A percentile compares a stretch with the other conserved stretches of the same genome.
These are phyloP conservation scores for Hydraecia micacea DNA, from an alignment of 2,888 invertebrate genomes.

Conservation along the genomic window DNA sequence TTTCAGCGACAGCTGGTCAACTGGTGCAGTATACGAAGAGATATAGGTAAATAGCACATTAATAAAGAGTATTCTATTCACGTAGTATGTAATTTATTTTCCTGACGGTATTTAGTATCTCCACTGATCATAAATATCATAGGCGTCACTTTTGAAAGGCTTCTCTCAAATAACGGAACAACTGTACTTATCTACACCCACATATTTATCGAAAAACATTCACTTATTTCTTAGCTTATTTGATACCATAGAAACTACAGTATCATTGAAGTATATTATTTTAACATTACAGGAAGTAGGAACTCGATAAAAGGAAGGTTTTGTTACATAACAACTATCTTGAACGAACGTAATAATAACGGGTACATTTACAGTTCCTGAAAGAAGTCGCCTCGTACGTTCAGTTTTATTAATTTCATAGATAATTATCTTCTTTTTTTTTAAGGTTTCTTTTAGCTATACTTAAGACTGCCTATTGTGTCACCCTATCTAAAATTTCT, in stretches of 20 bases:
- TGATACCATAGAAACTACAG: too few relatives aligned
- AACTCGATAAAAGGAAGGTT: not conserved
- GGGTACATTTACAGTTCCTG: not conserved
- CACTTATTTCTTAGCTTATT: not conserved
- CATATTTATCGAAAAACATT: not conserved
- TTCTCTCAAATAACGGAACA: not conserved
- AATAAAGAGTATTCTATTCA: too few relatives aligned
- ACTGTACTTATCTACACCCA: too few relatives aligned
- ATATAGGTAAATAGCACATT: not conserved
- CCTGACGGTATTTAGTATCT: not conserved
- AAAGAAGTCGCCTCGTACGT: not conserved
- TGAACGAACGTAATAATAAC: not conserved
- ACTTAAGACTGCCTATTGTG: too few relatives aligned
- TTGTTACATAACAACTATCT: not conserved
- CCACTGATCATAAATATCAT: not conserved
- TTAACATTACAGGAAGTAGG: not conserved
- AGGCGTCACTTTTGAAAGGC: not conserved
- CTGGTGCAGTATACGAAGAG: too few relatives aligned
- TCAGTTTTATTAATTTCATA: not conserved
- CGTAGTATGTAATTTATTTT: not conserved
- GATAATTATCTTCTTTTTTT: not conserved
- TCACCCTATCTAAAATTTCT: too few relatives aligned
- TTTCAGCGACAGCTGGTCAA: not conserved
- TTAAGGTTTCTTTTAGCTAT: too few relatives aligned
- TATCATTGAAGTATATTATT: not conserved